Base-by-base conservation (phyloP, 2,888 invertebrate species). In the Drosophila nr. medialis region DNA sequence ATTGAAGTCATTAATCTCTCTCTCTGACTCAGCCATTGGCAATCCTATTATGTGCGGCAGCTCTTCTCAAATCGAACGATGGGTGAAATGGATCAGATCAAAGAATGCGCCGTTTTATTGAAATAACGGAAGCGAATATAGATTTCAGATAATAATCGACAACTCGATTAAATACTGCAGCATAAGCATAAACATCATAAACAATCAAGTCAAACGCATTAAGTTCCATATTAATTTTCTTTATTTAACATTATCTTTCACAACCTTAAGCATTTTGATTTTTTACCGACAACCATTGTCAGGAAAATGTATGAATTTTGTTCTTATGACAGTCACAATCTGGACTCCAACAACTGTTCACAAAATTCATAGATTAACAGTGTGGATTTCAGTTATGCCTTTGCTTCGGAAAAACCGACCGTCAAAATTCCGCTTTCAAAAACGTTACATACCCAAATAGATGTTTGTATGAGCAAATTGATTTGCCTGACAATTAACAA, bases 1-100 rank as follows among this genome's bases (percentile, higher is more conserved):
- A 67, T 81, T 74, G 53, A 74, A 72, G 74, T 74, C 68, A 82
- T 82, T 67, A 75, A 79, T 79, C 75, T 72, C 50, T 72, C 50
- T 34, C 48, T 15, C 24, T 11, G 50, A 53, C 24, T 53, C 21
- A 65, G 65, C 59, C 54, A 62, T 45, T 65, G 59, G 45, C 65
- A 51, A 51, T 63, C 36, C 48, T 40, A 54, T 59, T 48, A 53
- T 60, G 15, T 24, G 58, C 61, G 58, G 66, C 49, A 72, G 32
- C 59, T 42, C 58, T 45, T 24, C 45, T 58, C 40, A 62, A 62
- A 60, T 48, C 61, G 36, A 51, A 30, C 30, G n/a, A 61, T 40
- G 24, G 4, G 45, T 45, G 7, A 45, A 50, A 2, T 51, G 36
- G 21, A 45, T 45, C 13, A 21, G 21, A 72, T 72, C 53, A 78